These are phyloP conservation scores for Umimayanthus chanpuru DNA, from an alignment of 92 coral and sea anemone genomes.

Conservation along the genomic window DNA sequence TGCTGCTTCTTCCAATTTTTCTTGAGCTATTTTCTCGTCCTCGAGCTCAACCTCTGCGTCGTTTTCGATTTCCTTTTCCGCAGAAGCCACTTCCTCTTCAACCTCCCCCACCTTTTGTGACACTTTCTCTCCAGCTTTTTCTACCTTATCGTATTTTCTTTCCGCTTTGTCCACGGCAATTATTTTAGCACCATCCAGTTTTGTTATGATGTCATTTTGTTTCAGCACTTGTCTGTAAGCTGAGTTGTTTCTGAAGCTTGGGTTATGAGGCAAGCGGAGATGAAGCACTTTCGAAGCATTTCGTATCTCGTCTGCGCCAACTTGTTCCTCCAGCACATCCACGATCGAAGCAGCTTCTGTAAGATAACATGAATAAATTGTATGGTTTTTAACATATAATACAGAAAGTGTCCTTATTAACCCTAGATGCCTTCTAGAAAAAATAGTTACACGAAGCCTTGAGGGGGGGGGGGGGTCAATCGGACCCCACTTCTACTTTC, in stretches of 20 bases:
- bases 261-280: conserved; percentile 57
- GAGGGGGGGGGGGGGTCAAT: too few species aligned
- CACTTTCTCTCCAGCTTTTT: conserved; percentile 63
- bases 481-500: too few species aligned
- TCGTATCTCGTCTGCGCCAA: conserved; percentile 72
- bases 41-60: conserved; percentile 72
- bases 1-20: conserved; percentile 72
- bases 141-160: conserved; percentile 50
- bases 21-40: conserved; percentile 76
- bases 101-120: conserved; percentile 60
- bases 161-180: conserved; percentile 73
- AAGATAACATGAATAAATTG: background rate
- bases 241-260: conserved; percentile 42
- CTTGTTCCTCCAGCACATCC: conserved; percentile 63
- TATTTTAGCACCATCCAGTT: conserved; percentile 78
- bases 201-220: conserved; percentile 66
- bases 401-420: background rate
- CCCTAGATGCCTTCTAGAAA: too few species aligned
- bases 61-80: conserved; percentile 65
- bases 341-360: conserved; percentile 74
- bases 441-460: too few species aligned
- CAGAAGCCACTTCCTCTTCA: conserved; percentile 63
- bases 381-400: background rate
- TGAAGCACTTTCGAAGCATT: conserved; percentile 75
- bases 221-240: conserved; percentile 63